Evolutionary conservation across 2,797 vertebrate species (phyloP).

Genomic region (Crocodylus rhombifer): DNA sequence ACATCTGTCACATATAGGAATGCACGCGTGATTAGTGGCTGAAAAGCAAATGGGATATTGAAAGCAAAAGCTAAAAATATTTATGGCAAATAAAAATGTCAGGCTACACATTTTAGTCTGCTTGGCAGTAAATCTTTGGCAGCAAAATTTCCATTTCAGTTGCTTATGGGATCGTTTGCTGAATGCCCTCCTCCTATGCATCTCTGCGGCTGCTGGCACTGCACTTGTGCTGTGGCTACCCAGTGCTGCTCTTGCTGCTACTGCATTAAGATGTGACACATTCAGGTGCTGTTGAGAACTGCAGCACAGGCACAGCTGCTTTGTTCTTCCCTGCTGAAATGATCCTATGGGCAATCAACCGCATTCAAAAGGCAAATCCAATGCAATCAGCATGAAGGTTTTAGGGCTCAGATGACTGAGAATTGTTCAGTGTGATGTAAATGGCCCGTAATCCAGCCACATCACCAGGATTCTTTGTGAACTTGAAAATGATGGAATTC

Average conservation of each 20-base stretch:
- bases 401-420: accelerated
- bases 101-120: conserved; percentile 46
- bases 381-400: accelerated
- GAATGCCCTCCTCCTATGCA: accelerated
- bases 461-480: background rate
- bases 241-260: background rate
- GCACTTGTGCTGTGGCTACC: accelerated
- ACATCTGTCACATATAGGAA: background rate
- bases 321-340: background rate
- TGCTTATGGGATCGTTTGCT: accelerated
- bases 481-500: background rate
- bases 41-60: background rate
- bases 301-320: accelerated
- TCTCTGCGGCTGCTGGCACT: background rate
- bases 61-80: background rate
- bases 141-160: background rate
- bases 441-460: background rate
- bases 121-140: conserved; percentile 6
- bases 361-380: background rate
- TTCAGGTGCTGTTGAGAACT: background rate
- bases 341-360: background rate
- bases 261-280: background rate
- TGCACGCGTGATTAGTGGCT: background rate
- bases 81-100: conserved; percentile 50
- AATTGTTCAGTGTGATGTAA: accelerated